A percentile compares a stretch with the other conserved stretches of the same genome.
Conservation (phyloP, 2,113 vertebrate genomes). For the Petaurus breviceps region DNA sequence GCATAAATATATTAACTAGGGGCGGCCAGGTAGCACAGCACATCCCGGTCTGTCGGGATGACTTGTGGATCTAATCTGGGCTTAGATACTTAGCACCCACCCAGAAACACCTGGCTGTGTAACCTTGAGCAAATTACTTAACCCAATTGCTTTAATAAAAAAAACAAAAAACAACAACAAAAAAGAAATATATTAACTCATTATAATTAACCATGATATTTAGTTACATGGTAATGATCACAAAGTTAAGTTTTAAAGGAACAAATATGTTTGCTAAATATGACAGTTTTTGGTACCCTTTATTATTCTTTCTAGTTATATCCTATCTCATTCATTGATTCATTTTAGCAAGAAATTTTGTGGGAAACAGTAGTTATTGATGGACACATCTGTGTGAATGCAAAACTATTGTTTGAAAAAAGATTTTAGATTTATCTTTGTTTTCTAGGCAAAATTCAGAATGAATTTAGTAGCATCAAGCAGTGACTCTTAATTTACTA, state of each 20-base stretch:
- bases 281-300: not conserved
- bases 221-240: conserved; percentile 64
- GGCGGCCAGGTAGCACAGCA: too few species aligned
- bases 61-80: too few species aligned
- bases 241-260: conserved; percentile 69
- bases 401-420: conserved; percentile 14
- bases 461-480: conserved; percentile 27
- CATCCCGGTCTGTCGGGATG: too few species aligned
- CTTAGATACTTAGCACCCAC: too few species aligned
- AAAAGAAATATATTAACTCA: conserved; percentile 50
- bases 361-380: conserved; percentile 19
- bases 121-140: too few species aligned
- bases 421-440: not conserved
- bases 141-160: too few species aligned
- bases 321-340: not conserved
- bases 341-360: conserved; percentile 41
- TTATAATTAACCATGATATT: conserved; percentile 69
- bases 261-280: conserved; percentile 43
- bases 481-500: conserved; percentile 18
- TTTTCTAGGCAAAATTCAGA: conserved; percentile 56
- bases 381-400: not conserved
- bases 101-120: too few species aligned
- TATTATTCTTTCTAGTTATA: conserved; percentile 39
- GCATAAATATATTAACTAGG: conserved; percentile 54
- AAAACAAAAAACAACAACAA: too few species aligned